These are phyloP conservation scores for Agrochola litura DNA, from an alignment of 2,888 invertebrate genomes.

Conservation along the genomic window DNA sequence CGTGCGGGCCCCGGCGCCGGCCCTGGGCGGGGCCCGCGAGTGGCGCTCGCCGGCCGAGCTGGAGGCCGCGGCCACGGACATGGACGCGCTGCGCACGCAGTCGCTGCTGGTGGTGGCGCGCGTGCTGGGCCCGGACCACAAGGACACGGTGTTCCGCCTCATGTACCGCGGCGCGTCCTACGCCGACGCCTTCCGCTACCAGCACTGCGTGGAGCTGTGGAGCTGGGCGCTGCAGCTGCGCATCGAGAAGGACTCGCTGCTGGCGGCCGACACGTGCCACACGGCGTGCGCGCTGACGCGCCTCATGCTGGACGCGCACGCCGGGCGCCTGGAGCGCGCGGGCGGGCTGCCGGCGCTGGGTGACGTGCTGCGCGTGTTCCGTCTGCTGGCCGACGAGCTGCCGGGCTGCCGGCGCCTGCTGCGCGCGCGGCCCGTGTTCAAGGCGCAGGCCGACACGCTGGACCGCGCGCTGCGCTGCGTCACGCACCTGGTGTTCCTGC, in stretches of 20 bases:
- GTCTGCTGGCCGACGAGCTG: conserved; percentile 86
- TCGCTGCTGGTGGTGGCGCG: conserved; percentile 96
- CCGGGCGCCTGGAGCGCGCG: conserved; percentile 89
- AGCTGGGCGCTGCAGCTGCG: conserved; percentile 95
- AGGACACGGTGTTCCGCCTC: conserved; percentile 95
- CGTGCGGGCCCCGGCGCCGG: conserved; percentile 89
- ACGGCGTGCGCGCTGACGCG: conserved; percentile 96
- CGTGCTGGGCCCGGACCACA: conserved; percentile 96
- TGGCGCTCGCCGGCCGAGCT: conserved; percentile 94
- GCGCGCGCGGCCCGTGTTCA: conserved; percentile 92
- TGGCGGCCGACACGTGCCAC: conserved; percentile 94
- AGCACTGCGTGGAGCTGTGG: conserved; percentile 97
- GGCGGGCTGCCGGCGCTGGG: conserved; percentile 89
- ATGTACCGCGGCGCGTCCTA: conserved; percentile 94
- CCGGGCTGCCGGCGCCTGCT: conserved; percentile 91
- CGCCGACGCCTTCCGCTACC: conserved; percentile 93
- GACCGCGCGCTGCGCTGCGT: conserved; percentile 95
- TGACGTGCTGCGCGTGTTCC: conserved; percentile 93
- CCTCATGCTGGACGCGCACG: conserved; percentile 94
- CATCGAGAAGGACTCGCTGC: conserved; percentile 94
- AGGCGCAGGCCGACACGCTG: conserved; percentile 95
- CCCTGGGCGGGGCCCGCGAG: conserved; percentile 92
- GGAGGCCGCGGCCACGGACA: conserved; percentile 93
- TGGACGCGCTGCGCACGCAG: conserved; percentile 96
- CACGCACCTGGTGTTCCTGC: conserved; percentile 94